Evolutionary conservation across 2,797 vertebrate genomes (phyloP).

Genomic region (Sebastes itinus): DNA sequence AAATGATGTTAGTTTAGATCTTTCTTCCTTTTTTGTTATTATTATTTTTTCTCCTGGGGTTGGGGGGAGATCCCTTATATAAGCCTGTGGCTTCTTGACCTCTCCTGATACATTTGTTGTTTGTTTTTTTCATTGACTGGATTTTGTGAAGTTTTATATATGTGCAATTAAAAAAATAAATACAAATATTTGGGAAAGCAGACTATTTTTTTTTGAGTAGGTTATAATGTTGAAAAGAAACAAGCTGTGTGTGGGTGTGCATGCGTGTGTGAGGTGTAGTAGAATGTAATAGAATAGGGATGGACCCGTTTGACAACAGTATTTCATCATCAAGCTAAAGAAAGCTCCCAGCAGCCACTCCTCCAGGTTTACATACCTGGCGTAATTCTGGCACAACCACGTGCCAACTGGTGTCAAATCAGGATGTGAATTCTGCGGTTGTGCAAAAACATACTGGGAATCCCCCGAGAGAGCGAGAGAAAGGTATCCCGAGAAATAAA

Average conservation of each 20-base stretch:
- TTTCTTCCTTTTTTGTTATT: too few species aligned
- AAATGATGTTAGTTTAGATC: too few species aligned
- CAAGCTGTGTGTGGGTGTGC: too few species aligned
- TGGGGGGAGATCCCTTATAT: too few species aligned
- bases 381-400: background rate
- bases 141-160: too few species aligned
- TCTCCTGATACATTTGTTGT: too few species aligned
- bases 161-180: too few species aligned
- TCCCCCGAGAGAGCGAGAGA: background rate
- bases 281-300: background rate
- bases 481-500: background rate
- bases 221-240: background rate
- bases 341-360: background rate
- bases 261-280: too few species aligned
- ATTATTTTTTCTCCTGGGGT: too few species aligned
- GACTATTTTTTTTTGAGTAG: background rate
- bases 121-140: too few species aligned
- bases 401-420: background rate
- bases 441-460: background rate
- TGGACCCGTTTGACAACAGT: background rate
- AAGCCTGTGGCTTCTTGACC: too few species aligned
- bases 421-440: background rate
- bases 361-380: background rate
- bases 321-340: slow-evolving; percentile 3
- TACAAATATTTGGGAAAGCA: background rate